Conservation (phyloP, 2,113 vertebrate genomes). For the Leptocoma aspasia region DNA sequence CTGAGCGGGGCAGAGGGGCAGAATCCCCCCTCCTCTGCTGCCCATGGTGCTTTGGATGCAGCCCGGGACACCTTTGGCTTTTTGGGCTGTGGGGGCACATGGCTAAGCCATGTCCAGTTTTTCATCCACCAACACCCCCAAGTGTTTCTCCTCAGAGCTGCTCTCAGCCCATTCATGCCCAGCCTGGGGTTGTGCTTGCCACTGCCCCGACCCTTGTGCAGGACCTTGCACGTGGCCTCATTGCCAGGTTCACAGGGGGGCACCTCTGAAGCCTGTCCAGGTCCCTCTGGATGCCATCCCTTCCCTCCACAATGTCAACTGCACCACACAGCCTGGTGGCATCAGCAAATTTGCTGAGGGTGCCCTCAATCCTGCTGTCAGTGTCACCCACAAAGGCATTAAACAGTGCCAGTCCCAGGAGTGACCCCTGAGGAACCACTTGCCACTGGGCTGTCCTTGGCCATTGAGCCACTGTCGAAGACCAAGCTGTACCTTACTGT, state of each 20-base stretch:
- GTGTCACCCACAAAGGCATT: background rate
- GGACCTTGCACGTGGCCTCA: background rate
- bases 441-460: background rate
- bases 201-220: too few relatives aligned
- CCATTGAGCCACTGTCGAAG: background rate
- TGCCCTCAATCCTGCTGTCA: background rate
- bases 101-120: background rate
- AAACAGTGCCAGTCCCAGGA: accelerated
- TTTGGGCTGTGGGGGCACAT: background rate
- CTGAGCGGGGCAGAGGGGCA: background rate
- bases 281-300: background rate
- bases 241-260: too few relatives aligned
- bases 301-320: background rate
- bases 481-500: background rate
- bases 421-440: background rate
- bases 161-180: background rate
- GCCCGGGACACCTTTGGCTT: background rate
- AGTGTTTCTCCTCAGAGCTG: background rate
- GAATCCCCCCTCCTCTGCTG: background rate
- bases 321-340: background rate
- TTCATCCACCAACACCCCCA: background rate
- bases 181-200: background rate
- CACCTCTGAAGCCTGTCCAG: background rate
- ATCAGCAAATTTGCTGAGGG: background rate
- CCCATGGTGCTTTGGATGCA: background rate